Evolutionary conservation across 2,797 vertebrate genomes (phyloP), one percentile per base, ranked within the genome.

Genomic region (Oreochromis grahami): DNA sequence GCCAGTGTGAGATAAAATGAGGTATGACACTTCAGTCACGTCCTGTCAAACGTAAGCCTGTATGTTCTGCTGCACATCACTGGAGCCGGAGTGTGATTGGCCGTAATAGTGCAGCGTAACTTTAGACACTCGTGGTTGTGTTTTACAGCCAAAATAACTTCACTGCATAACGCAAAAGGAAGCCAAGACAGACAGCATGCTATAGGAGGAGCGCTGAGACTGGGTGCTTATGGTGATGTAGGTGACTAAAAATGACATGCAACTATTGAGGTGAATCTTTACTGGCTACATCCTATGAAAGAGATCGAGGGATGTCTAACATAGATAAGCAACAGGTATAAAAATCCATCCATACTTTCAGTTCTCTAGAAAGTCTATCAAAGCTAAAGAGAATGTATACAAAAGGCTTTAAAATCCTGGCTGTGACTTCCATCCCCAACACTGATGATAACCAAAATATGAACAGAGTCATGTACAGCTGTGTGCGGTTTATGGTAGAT

Each of bases 101-200:
- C 84, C 36, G 60, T 81, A 79, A 88, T 84, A 2, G 50, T 21
- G 45, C 19, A 60, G 77, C 63, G 77, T 85, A 72, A 84, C 76
- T 68, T 48, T 68, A 83, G 58, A 84, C 77, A 5, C n/a, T 53
- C 21, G 8, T 65, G 85, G 53, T 83, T 3, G 5, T 1, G 4
- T 48, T 24, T 88, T 72, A 76, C 34, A 63, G 10, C 55, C 26
- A 53, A 68, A 82, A 70, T n/a, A 77, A 51, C 65, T 74, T 45
- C 17, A 55, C 89, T 91, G 74, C 80, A 55, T 85, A 82, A 89
- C 32, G 24, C 36, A 38, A 7, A 48, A 29, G 68, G 68, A 48
- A 70, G 38, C 65, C 21, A 26, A 15, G 65, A 70, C 21, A 14
- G 8, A 26, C 21, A 26, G 38, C 21, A 17, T 43, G 34, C n/a